These are phyloP conservation scores for Zoanthus sansibaricus DNA, from an alignment of 92 coral and sea anemone genomes.

Conservation along the genomic window DNA sequence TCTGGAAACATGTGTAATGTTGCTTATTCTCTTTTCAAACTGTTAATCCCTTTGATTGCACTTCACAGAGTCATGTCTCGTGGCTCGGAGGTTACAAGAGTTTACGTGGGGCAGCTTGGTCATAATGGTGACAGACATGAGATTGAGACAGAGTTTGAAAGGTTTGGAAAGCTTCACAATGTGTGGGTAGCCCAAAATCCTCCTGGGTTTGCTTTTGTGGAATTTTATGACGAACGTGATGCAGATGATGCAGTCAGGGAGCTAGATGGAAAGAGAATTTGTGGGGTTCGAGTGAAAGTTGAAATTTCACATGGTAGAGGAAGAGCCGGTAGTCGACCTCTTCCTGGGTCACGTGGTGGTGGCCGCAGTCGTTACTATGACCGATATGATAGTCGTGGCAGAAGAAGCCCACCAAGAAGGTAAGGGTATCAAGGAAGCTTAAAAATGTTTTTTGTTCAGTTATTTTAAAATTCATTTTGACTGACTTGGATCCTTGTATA, in stretches of 20 bases:
- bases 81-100: slow-evolving; percentile 64
- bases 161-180: slow-evolving; percentile 81
- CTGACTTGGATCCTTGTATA: slow-evolving; percentile 49
- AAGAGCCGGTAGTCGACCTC: slow-evolving; percentile 62
- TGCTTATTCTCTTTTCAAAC: too few relatives aligned
- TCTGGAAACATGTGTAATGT: too few relatives aligned
- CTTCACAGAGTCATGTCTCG: slow-evolving; percentile 24
- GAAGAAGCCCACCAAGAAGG: slow-evolving; percentile 48
- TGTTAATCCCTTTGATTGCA: not conserved
- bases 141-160: slow-evolving; percentile 82
- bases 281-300: slow-evolving; percentile 85
- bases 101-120: slow-evolving; percentile 90
- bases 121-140: slow-evolving; percentile 80
- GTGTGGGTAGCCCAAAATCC: slow-evolving; percentile 99
- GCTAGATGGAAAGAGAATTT: slow-evolving; percentile 77
- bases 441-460: slow-evolving; percentile 1
- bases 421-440: not conserved
- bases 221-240: slow-evolving; percentile 85
- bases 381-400: slow-evolving; percentile 14
- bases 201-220: slow-evolving; percentile 97
- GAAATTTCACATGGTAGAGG: slow-evolving; percentile 81
- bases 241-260: slow-evolving; percentile 89
- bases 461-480: slow-evolving; percentile 9
- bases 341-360: slow-evolving; percentile 51
- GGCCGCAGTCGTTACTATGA: slow-evolving; percentile 14